Evolutionary conservation across 2,797 vertebrate species (phyloP).

Genomic region (Pangasius sanitwongsei): DNA sequence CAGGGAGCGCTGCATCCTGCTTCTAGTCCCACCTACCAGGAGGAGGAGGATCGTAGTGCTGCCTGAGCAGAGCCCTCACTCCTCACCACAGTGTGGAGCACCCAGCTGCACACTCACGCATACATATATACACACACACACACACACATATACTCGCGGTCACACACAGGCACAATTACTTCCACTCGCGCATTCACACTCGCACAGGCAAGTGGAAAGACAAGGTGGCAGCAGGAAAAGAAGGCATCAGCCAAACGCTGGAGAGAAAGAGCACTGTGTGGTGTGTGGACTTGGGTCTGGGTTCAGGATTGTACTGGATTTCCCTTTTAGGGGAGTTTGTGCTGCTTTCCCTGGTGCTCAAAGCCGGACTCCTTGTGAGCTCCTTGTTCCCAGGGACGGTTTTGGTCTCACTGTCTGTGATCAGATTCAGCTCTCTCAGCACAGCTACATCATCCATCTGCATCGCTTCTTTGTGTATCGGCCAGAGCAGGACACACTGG

Average conservation of each 20-base stretch:
- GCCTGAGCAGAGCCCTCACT: slow-evolving; percentile 85
- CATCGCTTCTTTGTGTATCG: slow-evolving; percentile 51
- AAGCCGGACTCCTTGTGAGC: slow-evolving; percentile 6
- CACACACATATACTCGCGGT: slow-evolving; percentile 44
- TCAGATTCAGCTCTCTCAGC: slow-evolving; percentile 32
- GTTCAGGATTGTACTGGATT: slow-evolving; percentile 43
- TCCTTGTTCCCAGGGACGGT: slow-evolving; percentile 29
- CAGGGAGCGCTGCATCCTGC: slow-evolving; percentile 51
- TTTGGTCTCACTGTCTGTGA: slow-evolving; percentile 42
- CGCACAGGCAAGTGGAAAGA: slow-evolving; percentile 39
- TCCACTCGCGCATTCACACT: slow-evolving; percentile 36
- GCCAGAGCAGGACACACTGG: slow-evolving; percentile 46
- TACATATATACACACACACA: slow-evolving; percentile 44
- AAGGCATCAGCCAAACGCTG: slow-evolving; percentile 27
- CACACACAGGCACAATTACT: slow-evolving; percentile 51
- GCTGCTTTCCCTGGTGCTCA: slow-evolving; percentile 1
- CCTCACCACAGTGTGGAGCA: slow-evolving; percentile 88
- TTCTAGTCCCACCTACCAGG: slow-evolving; percentile 55
- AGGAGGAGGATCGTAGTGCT: slow-evolving; percentile 83
- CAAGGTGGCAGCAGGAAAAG: slow-evolving; percentile 38
- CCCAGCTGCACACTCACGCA: slow-evolving; percentile 69
- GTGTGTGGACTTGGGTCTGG: slow-evolving; percentile 13
- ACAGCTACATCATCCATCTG: slow-evolving; percentile 56
- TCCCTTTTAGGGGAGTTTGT: slow-evolving; percentile 41
- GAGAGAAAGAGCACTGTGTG: slow-evolving; percentile 18